These are phyloP conservation scores for Brachionus sp. DNA, from an alignment of 1,140 invertebrate species.

Conservation along the genomic window DNA sequence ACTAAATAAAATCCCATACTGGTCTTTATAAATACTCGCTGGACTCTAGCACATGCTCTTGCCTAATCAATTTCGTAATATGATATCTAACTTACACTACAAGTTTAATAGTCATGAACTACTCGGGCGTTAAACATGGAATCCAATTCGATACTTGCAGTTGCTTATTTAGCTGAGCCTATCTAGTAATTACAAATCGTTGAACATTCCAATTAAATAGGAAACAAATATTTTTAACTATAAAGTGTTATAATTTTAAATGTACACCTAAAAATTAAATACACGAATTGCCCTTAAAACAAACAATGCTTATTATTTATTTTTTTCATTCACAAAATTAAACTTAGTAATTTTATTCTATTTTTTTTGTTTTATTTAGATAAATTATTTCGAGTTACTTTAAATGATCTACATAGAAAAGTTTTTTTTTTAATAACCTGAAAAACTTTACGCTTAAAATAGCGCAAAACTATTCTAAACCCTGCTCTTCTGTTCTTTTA, in stretches of 20 bases:
- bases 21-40: background rate
- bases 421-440: background rate
- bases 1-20: conserved; percentile 24
- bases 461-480: too few species aligned
- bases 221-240: background rate
- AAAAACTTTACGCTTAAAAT: background rate
- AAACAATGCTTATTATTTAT: background rate
- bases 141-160: background rate
- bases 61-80: conserved; percentile 3
- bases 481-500: too few species aligned
- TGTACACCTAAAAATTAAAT: background rate
- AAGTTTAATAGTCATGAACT: background rate
- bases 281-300: background rate
- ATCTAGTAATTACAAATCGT: background rate
- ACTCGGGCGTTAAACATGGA: background rate
- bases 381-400: background rate
- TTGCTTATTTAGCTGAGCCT: background rate
- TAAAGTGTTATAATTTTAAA: background rate
- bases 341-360: background rate
- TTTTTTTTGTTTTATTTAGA: background rate
- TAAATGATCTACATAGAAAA: background rate
- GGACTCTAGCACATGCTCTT: background rate
- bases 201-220: background rate
- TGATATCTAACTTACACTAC: background rate
- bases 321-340: background rate